Conservation (phyloP, 2,888 invertebrate species). For the Eumacrocentrus americanus region DNA sequence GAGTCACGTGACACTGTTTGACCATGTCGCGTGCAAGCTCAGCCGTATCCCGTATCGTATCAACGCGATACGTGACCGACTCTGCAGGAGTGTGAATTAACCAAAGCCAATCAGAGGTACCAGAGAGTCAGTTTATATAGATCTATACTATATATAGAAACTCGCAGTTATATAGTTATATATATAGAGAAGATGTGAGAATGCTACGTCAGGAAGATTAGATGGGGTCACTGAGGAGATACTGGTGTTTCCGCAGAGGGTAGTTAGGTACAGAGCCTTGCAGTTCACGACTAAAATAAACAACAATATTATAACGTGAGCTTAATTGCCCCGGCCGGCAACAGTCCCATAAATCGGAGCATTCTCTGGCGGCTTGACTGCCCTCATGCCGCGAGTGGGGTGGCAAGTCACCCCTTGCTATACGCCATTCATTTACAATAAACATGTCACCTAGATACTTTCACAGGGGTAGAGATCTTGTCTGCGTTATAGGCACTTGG, state of each 20-base stretch:
- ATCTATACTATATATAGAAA: too few relatives aligned
- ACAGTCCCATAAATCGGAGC: slow-evolving; percentile 57
- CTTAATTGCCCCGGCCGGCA: slow-evolving; percentile 60
- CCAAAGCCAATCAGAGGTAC: slow-evolving; percentile 53
- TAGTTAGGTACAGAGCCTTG: slow-evolving; percentile 51
- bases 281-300: slow-evolving; percentile 56
- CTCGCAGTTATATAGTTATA: not conserved
- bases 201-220: slow-evolving; percentile 47
- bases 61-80: slow-evolving; percentile 43
- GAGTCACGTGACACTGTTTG: slow-evolving; percentile 33
- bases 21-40: slow-evolving; percentile 40
- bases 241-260: slow-evolving; percentile 33
- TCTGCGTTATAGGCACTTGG: not conserved
- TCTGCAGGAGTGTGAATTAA: slow-evolving; percentile 54
- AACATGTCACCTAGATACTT: slow-evolving; percentile 50
- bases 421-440: slow-evolving; percentile 59
- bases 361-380: slow-evolving; percentile 34
- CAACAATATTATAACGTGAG: slow-evolving; percentile 61
- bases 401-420: slow-evolving; percentile 8
- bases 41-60: slow-evolving; percentile 34
- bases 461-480: slow-evolving; percentile 47
- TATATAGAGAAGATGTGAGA: slow-evolving; percentile 25
- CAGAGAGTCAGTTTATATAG: slow-evolving; percentile 7
- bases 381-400: slow-evolving; percentile 22
- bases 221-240: slow-evolving; percentile 29